These are phyloP conservation scores for Psittacus erithacus DNA, from an alignment of 2,113 vertebrate species.

Conservation along the genomic window DNA sequence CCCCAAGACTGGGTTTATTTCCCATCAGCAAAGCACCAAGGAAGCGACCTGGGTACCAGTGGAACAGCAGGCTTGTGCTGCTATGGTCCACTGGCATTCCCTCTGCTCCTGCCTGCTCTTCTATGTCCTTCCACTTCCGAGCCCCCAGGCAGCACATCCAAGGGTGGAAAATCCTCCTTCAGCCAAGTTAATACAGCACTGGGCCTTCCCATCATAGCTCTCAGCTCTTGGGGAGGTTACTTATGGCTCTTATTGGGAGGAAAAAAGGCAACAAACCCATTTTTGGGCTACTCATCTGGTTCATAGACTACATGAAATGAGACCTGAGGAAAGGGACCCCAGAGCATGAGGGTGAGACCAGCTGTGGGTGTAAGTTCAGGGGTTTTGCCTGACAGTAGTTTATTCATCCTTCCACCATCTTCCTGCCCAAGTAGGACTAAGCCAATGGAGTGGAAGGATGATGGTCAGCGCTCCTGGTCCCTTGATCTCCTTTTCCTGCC, in stretches of 20 bases:
- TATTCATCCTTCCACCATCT: not conserved
- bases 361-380: not conserved
- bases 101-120: not conserved
- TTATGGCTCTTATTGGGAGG: not conserved
- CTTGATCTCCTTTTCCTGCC: not conserved
- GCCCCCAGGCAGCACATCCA: not conserved
- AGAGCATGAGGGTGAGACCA: not conserved
- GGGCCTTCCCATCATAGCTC: not conserved
- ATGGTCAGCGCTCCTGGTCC: not conserved
- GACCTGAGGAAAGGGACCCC: not conserved
- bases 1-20: not conserved
- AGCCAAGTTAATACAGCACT: not conserved
- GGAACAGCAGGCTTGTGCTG: fast-evolving
- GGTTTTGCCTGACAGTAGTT: not conserved
- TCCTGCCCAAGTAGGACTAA: not conserved
- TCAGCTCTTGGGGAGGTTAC: not conserved
- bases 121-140: not conserved
- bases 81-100: fast-evolving
- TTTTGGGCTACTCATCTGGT: not conserved
- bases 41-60: not conserved
- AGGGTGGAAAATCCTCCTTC: not conserved
- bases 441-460: not conserved
- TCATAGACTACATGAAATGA: not conserved
- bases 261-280: not conserved
- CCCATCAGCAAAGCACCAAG: not conserved